Evolutionary conservation across 2,113 vertebrate genomes (phyloP).

Genomic region (Heteronetta atricapilla): DNA sequence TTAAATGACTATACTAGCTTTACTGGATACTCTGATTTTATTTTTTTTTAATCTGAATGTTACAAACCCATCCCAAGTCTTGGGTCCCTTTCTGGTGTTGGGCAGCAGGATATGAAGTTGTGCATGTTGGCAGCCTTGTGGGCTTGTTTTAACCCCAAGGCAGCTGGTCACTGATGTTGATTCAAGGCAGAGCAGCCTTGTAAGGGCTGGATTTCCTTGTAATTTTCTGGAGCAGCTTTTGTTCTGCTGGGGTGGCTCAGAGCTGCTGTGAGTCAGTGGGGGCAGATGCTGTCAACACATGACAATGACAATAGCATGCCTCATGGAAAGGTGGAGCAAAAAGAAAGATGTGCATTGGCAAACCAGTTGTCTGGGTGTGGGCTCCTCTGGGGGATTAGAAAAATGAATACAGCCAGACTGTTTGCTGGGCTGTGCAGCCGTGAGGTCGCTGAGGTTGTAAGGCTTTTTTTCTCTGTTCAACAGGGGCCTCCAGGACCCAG

Average conservation of each 20-base stretch:
- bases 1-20: background rate
- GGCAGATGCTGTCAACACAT: accelerated
- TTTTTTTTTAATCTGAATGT: background rate
- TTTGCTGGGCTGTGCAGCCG: background rate
- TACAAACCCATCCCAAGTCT: background rate
- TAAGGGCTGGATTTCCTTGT: background rate
- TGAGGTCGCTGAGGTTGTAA: accelerated
- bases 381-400: accelerated
- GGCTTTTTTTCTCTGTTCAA: background rate
- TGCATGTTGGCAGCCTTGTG: background rate
- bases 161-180: background rate
- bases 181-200: background rate
- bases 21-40: background rate
- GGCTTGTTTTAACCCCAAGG: background rate
- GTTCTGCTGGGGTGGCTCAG: background rate
- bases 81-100: background rate
- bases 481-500: constrained; percentile 92
- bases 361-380: background rate
- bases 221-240: background rate
- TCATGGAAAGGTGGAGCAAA: accelerated
- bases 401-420: background rate
- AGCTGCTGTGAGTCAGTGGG: background rate
- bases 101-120: background rate
- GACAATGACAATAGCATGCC: accelerated
- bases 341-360: accelerated